Evolutionary conservation across 2,113 vertebrate genomes (phyloP), one percentile per base, ranked within the genome.

Genomic region (Oryzias melastigma): DNA sequence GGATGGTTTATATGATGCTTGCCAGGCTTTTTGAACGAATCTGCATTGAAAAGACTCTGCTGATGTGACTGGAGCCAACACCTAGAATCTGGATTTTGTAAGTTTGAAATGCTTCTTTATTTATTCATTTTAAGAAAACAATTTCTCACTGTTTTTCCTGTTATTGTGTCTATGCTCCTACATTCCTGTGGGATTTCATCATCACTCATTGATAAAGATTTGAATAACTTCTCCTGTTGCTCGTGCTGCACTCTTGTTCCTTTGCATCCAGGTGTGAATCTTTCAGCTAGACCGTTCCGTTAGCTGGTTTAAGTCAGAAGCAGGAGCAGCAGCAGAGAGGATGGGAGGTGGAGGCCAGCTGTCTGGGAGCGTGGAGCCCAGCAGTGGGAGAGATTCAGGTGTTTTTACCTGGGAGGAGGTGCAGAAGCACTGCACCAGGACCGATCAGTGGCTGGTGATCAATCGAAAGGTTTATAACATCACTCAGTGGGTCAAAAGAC

Each of bases 401-500:
- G 62, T 82, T 15, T 94, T 92, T 86, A 93, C 91, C 82, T 98
- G 97, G 97, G 93, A 95, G 46, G 95, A 98, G 88, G 92, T 98
- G 83, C 94, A 95, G 83, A 90, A 83, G 68, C 96, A 98, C 90
- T 82, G 84, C 86, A 88, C 82, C 85, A 89, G 72, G 40, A 92
- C 82, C 8, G 96, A 98, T 88, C 92, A 93, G 84, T 98, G 96
- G 97, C 65, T 98, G 82, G 96, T 98, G 76, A 90, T 98, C 8
- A 91, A 98, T 47, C 88, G 95, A n/a, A 96, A 96, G 80, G 94
- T 97, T 47, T 98, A 98, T 71, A 92, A 98, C 76, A 85, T 96
- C 91, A 95, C 83, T 55, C 78, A 91, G 52, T 98, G 95, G 96
- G 92, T 89, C 1, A 85, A 88, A 44, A 90, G 92, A 17, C 96